A percentile compares a stretch with the other conserved stretches of the same genome.
Evolutionary conservation across 2,888 invertebrate genomes (phyloP).

Genomic region (Hyles lineata): DNA sequence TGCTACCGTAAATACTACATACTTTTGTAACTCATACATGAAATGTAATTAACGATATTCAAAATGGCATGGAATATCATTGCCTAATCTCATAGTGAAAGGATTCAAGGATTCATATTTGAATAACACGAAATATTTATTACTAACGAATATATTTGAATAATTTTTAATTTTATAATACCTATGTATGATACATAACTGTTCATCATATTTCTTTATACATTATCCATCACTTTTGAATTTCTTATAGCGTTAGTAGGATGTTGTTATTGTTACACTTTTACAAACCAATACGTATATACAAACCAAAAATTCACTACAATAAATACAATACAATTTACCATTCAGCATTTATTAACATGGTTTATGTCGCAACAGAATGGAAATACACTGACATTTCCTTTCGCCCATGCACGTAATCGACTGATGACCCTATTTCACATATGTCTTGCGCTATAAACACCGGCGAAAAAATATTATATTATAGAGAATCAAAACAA

Average conservation of each 20-base stretch:
- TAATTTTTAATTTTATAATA: constrained; percentile 60
- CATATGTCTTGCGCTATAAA: background rate
- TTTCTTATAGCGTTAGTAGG: constrained; percentile 41
- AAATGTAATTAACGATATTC: too few species aligned
- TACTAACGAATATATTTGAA: constrained; percentile 73
- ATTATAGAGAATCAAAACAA: too few species aligned
- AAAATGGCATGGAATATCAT: too few species aligned
- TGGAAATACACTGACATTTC: background rate
- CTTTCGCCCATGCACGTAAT: background rate
- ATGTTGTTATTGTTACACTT: constrained; percentile 48
- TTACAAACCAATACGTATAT: constrained; percentile 50
- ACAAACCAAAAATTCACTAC: constrained; percentile 49
- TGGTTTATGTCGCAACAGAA: background rate
- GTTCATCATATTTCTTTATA: constrained; percentile 58
- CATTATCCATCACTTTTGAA: constrained; percentile 55
- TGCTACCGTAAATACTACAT: too few species aligned
- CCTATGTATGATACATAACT: constrained; percentile 66
- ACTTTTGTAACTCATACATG: too few species aligned
- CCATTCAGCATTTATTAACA: background rate
- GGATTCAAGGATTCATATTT: constrained; percentile 28
- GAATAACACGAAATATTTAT: constrained; percentile 43
- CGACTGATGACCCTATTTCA: background rate
- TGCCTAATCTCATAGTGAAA: too few species aligned
- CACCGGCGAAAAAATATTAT: too few species aligned
- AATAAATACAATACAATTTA: constrained; percentile 7